phyloP scores from a whole-genome alignment of 2,797 vertebrate genomes.

The Tapera naevia region DNA sequence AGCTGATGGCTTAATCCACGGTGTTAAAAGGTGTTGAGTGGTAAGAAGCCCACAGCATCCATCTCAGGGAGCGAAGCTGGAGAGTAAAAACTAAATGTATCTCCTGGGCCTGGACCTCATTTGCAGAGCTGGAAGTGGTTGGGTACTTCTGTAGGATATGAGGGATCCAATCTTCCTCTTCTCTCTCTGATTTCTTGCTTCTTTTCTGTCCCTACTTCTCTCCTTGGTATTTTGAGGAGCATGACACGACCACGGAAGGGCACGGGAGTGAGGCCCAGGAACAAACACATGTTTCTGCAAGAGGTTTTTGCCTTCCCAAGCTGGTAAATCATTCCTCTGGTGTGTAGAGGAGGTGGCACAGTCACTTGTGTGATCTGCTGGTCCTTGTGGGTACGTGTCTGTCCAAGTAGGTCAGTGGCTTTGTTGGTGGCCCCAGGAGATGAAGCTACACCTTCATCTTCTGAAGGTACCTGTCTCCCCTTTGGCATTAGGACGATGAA shows the following conservation, averaged over 20 bases:
- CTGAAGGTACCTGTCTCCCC: background rate
- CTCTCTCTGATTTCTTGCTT: background rate
- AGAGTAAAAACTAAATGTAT: background rate
- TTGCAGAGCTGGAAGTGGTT: background rate
- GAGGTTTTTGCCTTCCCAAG: background rate
- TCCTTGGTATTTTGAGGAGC: background rate
- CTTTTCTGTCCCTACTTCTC: background rate
- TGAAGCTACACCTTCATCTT: background rate
- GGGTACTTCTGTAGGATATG: background rate
- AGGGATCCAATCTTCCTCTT: background rate
- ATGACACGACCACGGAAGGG: background rate
- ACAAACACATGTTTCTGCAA: rapidly evolving
- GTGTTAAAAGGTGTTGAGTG: background rate
- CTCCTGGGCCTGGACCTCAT: background rate
- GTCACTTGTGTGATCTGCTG: rapidly evolving
- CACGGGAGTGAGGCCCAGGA: background rate
- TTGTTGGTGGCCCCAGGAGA: background rate
- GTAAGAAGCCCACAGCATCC: background rate
- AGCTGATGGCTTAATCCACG: background rate
- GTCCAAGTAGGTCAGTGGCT: rapidly evolving
- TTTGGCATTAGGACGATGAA: background rate
- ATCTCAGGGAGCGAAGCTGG: background rate
- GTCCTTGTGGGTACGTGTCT: background rate
- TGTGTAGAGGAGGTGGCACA: background rate
- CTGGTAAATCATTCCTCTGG: background rate